Percentiles rank a stretch among this genome's conserved stretches.
These are phyloP conservation scores for Probosciger aterrimus DNA, from an alignment of 2,113 vertebrate species.

Conservation along the genomic window DNA sequence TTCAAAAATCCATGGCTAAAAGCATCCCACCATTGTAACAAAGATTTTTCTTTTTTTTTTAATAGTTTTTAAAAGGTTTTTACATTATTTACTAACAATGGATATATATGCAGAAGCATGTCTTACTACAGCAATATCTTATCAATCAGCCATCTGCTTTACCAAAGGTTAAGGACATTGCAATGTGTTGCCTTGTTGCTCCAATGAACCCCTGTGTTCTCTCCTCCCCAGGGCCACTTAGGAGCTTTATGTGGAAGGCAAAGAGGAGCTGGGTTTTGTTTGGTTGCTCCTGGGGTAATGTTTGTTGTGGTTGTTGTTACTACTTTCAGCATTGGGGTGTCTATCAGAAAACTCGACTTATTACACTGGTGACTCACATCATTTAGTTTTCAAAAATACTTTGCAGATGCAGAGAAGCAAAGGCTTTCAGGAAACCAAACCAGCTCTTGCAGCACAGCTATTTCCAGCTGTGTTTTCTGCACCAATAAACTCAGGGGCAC, in stretches of 20 bases:
- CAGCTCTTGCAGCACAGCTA: neutral
- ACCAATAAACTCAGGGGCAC: neutral
- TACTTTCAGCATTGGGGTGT: neutral
- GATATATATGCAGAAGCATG: constrained; percentile 36
- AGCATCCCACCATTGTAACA: constrained; percentile 14
- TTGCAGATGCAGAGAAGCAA: neutral
- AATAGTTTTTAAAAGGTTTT: neutral
- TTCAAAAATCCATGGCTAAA: neutral
- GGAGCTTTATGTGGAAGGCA: neutral
- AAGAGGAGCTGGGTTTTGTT: neutral
- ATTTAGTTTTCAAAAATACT: neutral
- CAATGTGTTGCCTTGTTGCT: neutral
- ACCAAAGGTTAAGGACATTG: neutral
- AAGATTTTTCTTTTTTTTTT: neutral
- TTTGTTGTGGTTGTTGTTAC: neutral
- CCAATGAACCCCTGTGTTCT: neutral
- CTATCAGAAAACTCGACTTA: neutral
- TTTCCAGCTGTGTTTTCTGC: neutral
- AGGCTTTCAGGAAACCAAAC: neutral
- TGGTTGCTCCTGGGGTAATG: neutral
- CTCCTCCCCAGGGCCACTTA: neutral
- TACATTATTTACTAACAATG: constrained; percentile 35
- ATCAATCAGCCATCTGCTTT: neutral
- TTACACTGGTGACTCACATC: neutral
- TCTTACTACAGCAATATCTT: constrained; percentile 24